These are phyloP conservation scores for Edolisoma coerulescens DNA, from an alignment of 2,113 vertebrate genomes.

Conservation along the genomic window DNA sequence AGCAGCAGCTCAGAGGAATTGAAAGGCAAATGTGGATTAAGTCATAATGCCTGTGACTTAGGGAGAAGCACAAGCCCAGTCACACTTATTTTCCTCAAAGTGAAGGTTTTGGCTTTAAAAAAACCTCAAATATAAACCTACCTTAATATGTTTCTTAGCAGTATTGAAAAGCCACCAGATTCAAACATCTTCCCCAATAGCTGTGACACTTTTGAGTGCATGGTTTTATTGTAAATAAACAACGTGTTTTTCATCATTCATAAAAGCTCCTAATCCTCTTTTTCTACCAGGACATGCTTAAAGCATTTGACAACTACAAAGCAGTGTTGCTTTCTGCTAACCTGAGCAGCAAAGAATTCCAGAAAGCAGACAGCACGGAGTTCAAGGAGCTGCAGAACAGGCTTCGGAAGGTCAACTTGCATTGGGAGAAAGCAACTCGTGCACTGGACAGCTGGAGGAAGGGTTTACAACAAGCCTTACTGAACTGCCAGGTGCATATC, in stretches of 20 bases:
- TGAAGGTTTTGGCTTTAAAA: neutral
- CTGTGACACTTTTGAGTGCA: neutral
- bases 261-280: neutral
- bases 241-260: neutral
- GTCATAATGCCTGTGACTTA: neutral
- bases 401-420: constrained; percentile 77
- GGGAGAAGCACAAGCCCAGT: neutral
- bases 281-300: constrained; percentile 79
- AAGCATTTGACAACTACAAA: constrained; percentile 83
- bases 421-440: constrained; percentile 78
- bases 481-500: constrained; percentile 83
- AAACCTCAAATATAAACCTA: neutral
- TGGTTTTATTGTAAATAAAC: neutral
- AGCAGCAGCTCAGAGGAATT: neutral
- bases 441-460: constrained; percentile 79
- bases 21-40: neutral
- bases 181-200: neutral
- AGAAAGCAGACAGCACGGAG: constrained; percentile 66
- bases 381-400: constrained; percentile 75
- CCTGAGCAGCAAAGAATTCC: constrained; percentile 77
- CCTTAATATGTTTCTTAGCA: neutral
- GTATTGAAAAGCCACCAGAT: neutral
- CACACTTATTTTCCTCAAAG: neutral
- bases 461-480: constrained; percentile 73
- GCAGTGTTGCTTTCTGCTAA: constrained; percentile 82